Evolutionary conservation across 1,140 invertebrate species (phyloP), one percentile per base, ranked within the genome.

Genomic region (Telenomus remus): DNA sequence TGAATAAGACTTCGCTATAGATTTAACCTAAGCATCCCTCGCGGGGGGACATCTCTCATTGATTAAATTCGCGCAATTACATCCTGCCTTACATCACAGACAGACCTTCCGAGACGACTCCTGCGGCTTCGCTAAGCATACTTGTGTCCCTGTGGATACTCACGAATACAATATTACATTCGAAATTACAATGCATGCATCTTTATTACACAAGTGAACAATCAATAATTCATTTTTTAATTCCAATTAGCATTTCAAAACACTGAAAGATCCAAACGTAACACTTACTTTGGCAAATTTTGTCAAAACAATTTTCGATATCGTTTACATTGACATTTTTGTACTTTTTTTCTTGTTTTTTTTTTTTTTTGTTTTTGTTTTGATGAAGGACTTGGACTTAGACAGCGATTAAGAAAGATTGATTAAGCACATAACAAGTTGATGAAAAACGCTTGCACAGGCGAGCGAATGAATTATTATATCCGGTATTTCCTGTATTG

Each of bases 51-150:
- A 81, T 83, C 76, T 80, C 80, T 86, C 84, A 86, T 86, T 86
- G 85, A 86, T 86, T 86, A 86, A 86, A 86, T 86, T 86, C 80
- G 72, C 79, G 82, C 83, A 85, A 86, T 86, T 86, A 86, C 84
- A 81, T 81, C 80, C 73, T 66, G 77, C 79, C 80, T 80, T 86
- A 84, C 81, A 86, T 84, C 81, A 84, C 76, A 55, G 50, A 53
- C 59, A 57, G 57, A 51, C 71, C 56, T 77, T 57, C 54, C 34
- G 43, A 51, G 63, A 76, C 76, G 71, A 74, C 71, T 77, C 56
- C 60, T 78, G 76, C 12, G 70, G 76, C 70, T 78, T 74, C 60
- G 53, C 57, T 57, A 14, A 74, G 68, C 71, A 53, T 37, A 33
- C 61, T 61, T 56, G 70, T 47, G 44, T 78, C 49, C 61, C 57